Evolutionary conservation across 2,113 vertebrate species (phyloP).

Genomic region (Tichodroma muraria): DNA sequence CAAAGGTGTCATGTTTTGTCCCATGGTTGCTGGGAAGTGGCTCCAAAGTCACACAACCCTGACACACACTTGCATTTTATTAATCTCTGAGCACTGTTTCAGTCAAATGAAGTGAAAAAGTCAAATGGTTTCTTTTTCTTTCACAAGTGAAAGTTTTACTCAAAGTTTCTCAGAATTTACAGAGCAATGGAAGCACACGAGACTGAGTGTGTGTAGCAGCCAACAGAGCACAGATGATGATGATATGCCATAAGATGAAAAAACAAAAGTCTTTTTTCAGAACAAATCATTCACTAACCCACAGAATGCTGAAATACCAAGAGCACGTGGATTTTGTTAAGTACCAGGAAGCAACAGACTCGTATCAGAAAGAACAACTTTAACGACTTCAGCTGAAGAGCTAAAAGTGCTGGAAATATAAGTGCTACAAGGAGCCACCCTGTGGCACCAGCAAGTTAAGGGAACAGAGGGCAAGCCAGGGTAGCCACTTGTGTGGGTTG

Average conservation of each 20-base stretch:
- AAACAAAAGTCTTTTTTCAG: neutral
- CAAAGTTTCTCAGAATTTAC: conserved; percentile 3
- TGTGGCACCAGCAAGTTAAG: conserved; percentile 53
- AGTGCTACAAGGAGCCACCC: conserved; percentile 59
- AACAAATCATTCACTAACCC: neutral
- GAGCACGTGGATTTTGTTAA: neutral
- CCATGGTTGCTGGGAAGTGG: neutral
- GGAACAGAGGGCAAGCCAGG: conserved; percentile 11
- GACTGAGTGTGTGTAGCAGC: neutral
- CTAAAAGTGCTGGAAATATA: neutral
- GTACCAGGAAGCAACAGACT: neutral
- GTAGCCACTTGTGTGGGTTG: neutral
- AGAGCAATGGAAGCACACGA: neutral
- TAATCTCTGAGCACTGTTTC: neutral
- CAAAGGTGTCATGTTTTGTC: neutral
- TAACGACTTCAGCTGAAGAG: neutral
- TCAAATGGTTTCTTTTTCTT: conserved; percentile 23
- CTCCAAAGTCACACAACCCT: neutral
- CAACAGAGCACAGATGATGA: neutral
- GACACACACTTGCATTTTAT: neutral
- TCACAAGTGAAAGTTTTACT: conserved; percentile 26
- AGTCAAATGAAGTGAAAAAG: neutral
- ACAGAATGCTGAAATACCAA: neutral
- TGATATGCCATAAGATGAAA: neutral
- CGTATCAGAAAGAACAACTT: neutral